These are phyloP conservation scores for Lontra canadensis DNA, from an alignment of 2,113 vertebrate genomes.

Conservation along the genomic window DNA sequence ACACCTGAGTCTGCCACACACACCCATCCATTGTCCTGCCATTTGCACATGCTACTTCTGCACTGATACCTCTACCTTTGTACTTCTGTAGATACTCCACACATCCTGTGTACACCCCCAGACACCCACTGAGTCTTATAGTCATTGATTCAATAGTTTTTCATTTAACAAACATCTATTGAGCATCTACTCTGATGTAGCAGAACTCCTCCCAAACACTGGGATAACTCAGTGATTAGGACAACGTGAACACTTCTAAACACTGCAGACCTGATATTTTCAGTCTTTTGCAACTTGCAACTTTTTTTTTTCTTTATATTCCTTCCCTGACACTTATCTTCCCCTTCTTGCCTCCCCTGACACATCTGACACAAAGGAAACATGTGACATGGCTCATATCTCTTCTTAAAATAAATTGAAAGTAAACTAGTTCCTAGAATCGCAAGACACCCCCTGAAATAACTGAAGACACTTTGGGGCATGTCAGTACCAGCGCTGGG, in stretches of 20 bases:
- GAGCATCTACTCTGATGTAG: slow-evolving; percentile 5
- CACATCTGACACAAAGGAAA: slow-evolving; percentile 19
- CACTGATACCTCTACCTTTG: background rate
- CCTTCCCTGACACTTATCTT: background rate
- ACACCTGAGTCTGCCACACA: background rate
- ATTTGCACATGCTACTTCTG: background rate
- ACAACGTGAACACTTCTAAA: background rate
- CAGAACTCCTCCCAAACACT: slow-evolving; percentile 15
- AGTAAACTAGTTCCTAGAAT: slow-evolving; percentile 39
- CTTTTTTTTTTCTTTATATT: background rate
- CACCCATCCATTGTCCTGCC: background rate
- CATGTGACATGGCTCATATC: background rate
- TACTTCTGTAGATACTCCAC: background rate
- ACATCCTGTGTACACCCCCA: background rate
- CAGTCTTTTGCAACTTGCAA: background rate
- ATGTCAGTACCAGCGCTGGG: slow-evolving; percentile 1
- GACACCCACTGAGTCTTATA: background rate
- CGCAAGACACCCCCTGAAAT: background rate
- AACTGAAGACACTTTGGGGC: slow-evolving; percentile 36
- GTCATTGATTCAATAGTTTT: slow-evolving; percentile 3
- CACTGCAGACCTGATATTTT: background rate
- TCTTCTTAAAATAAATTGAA: slow-evolving; percentile 41
- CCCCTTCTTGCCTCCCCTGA: background rate
- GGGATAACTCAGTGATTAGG: background rate
- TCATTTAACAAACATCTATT: background rate